Conservation (phyloP, 2,888 invertebrate genomes). For the Papilio gigon region DNA sequence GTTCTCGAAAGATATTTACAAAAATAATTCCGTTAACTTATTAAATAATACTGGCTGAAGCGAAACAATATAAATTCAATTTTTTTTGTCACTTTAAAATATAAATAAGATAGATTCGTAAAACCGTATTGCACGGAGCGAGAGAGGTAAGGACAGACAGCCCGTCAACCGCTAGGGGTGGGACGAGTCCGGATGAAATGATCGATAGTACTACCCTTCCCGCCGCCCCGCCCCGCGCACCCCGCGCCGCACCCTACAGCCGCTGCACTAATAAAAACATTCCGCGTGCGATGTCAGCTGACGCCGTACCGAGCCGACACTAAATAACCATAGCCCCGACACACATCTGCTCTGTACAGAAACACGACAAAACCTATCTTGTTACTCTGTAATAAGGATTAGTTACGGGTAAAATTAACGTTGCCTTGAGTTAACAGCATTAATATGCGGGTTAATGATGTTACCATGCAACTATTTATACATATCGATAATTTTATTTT, state of each 20-base stretch:
- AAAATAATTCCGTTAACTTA: background rate
- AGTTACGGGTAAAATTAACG: conserved; percentile 48
- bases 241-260: background rate
- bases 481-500: conserved; percentile 49
- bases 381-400: conserved; percentile 48
- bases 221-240: background rate
- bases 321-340: conserved; percentile 36
- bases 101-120: conserved; percentile 6
- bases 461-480: conserved; percentile 48
- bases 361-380: conserved; percentile 29
- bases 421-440: conserved; percentile 58
- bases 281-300: conserved; percentile 39
- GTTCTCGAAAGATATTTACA: background rate
- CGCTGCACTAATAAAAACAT: conserved; percentile 35
- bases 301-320: conserved; percentile 25
- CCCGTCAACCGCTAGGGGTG: conserved; percentile 31
- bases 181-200: conserved; percentile 14
- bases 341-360: background rate
- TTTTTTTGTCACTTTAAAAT: background rate
- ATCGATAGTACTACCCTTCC: conserved; percentile 31
- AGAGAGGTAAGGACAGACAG: background rate
- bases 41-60: too few species aligned
- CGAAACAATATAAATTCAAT: too few species aligned
- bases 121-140: background rate
- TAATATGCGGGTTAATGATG: conserved; percentile 66